Evolutionary conservation across 2,888 invertebrate species (phyloP).

Genomic region (Tetragnatha montana): DNA sequence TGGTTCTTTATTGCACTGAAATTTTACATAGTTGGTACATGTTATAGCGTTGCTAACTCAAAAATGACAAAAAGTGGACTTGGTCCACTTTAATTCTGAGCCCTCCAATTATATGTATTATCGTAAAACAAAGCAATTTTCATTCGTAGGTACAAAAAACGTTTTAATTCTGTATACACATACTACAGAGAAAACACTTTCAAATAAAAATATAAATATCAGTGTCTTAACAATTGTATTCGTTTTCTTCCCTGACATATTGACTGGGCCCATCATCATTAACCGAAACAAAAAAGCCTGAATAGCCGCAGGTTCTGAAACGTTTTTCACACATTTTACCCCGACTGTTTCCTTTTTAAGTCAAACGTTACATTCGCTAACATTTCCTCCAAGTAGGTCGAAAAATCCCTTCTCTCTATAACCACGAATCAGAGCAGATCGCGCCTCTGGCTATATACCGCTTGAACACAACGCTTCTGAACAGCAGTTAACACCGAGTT

Average conservation of each 20-base stretch:
- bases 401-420: constrained; percentile 28
- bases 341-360: neutral
- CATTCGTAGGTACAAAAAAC: too few species aligned
- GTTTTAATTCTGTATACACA: too few species aligned
- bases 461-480: neutral
- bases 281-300: neutral
- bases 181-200: too few species aligned
- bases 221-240: too few species aligned
- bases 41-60: too few species aligned
- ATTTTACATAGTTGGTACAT: too few species aligned
- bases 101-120: too few species aligned
- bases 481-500: constrained; percentile 20
- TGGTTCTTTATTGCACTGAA: too few species aligned
- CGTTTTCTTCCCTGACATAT: neutral
- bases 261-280: neutral
- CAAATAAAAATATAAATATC: too few species aligned
- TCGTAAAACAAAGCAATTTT: too few species aligned
- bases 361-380: neutral
- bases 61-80: too few species aligned
- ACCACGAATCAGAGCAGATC: constrained; percentile 48
- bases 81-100: too few species aligned
- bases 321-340: neutral
- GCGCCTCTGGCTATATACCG: constrained; percentile 8
- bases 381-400: constrained; percentile 33
- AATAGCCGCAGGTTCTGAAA: neutral